Base-by-base conservation (phyloP, 2,797 vertebrate genomes). In the Phrynocephalus vlangalii region DNA sequence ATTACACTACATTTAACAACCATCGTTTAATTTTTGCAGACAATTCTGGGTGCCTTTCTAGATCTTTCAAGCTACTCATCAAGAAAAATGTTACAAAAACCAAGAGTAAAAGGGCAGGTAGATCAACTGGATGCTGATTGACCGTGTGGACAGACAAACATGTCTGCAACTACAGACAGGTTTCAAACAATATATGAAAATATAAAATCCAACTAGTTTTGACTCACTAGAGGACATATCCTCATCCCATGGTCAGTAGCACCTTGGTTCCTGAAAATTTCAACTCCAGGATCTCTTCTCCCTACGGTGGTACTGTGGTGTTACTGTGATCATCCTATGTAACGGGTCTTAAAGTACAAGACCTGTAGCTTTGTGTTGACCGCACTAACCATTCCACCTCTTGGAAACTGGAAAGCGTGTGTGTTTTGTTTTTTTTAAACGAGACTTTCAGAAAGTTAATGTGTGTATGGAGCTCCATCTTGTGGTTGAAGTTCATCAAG, bases 381-480 rank as follows among this genome's bases (percentile, higher is more conserved):
- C 15, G 9, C 76, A 28, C 24, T 9, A 60, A 76, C 72, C 78
- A 30, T 20, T 7, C 8, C 52, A 79, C 20, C 0, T 50, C 33
- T 48, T 71, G n/a, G 16, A 18, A 81, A 20, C 3, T 13, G 1
- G 66, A 71, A 63, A 50, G 9, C 2, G 44, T 48, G 67, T 26
- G 30, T n/a, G 8, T 20, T 33, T 72, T n/a, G 8, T 20, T 38
- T 73, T 73, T 75, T 28, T 30, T 13, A 16, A 3, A 66, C 60
- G 11, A 48, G 6, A 9, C 1, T 28, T 66, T 44, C 50, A 33
- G 30, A 72, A 10, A 24, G 48, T 75, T 22, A 44, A 20, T 71
- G 5, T 81, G 26, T n/a, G n/a, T 44, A 38, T 67, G 38, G n/a
- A 33, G 30, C 79, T n/a, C 83, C 87, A 88, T 73, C 87, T 24